These are phyloP conservation scores for Epinotia ramella DNA, from an alignment of 2,888 invertebrate species.

Conservation along the genomic window DNA sequence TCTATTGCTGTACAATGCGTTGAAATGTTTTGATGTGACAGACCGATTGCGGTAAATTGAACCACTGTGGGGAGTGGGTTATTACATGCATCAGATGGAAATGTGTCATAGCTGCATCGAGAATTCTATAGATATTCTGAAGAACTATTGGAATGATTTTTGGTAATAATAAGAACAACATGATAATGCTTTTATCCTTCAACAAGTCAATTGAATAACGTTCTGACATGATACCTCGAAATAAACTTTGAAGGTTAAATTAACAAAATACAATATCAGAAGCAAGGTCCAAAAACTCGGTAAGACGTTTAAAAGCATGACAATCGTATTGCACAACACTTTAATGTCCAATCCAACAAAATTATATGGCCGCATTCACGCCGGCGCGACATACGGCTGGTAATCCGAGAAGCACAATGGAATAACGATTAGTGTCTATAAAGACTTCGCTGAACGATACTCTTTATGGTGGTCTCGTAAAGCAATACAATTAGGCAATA, in stretches of 20 bases:
- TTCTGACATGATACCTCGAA: conserved; percentile 1
- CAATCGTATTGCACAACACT: conserved; percentile 54
- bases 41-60: conserved; percentile 62
- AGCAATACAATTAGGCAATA: conserved; percentile 83
- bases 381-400: conserved; percentile 58
- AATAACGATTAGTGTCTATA: conserved; percentile 76
- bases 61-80: conserved; percentile 51
- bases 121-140: conserved; percentile 1
- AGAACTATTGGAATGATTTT: not conserved
- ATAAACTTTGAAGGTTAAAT: conserved; percentile 10
- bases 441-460: conserved; percentile 66
- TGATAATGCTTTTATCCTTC: not conserved
- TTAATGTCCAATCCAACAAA: conserved; percentile 55
- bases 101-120: not conserved
- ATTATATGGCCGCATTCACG: conserved; percentile 59
- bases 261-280: conserved; percentile 11
- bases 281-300: conserved; percentile 28
- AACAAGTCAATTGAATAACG: not conserved
- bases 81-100: conserved; percentile 38
- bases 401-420: conserved; percentile 63
- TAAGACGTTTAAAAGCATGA: conserved; percentile 50
- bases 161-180: not conserved
- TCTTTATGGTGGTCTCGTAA: conserved; percentile 77
- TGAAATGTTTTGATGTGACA: conserved; percentile 55
- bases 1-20: conserved; percentile 43